Evolutionary conservation across 2,797 vertebrate species (phyloP).

Genomic region (Pseudochirops cupreus): DNA sequence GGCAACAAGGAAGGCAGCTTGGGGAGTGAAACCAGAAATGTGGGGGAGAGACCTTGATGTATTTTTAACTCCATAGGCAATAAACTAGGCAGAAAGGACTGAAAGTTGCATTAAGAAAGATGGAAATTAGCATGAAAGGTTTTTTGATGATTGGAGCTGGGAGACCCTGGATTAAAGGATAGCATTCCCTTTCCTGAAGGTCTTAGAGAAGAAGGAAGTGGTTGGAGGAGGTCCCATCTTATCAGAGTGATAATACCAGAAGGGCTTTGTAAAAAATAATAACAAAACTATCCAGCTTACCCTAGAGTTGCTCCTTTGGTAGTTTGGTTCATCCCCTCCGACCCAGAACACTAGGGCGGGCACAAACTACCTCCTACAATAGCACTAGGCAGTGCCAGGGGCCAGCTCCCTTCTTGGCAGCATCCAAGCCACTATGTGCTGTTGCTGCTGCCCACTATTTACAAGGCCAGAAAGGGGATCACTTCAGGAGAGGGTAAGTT

Average conservation of each 20-base stretch:
- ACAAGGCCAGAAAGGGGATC: conserved; percentile 56
- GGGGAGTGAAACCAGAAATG: not conserved
- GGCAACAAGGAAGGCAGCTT: not conserved
- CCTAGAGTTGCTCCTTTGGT: not conserved
- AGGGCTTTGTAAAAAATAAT: not conserved
- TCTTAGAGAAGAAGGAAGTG: not conserved
- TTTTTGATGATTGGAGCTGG: not conserved
- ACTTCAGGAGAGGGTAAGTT: conserved; percentile 71
- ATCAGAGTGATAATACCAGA: not conserved
- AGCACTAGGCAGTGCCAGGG: conserved; percentile 74
- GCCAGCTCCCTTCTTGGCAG: conserved; percentile 4
- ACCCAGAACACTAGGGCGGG: conserved; percentile 53
- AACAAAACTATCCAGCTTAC: no score
- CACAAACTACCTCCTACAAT: conserved; percentile 62
- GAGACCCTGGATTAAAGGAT: not conserved
- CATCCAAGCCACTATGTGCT: conserved; percentile 70
- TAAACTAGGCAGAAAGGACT: not conserved
- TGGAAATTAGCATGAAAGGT: not conserved
- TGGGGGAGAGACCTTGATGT: not conserved
- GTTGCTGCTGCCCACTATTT: conserved; percentile 73
- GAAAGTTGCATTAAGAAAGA: not conserved
- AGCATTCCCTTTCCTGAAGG: not conserved
- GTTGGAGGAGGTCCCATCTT: not conserved
- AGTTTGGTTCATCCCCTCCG: conserved; percentile 21
- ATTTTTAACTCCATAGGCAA: not conserved